Evolutionary conservation across 2,113 vertebrate genomes (phyloP), one percentile per base, ranked within the genome.

Genomic region (Girardinichthys multiradiatus): DNA sequence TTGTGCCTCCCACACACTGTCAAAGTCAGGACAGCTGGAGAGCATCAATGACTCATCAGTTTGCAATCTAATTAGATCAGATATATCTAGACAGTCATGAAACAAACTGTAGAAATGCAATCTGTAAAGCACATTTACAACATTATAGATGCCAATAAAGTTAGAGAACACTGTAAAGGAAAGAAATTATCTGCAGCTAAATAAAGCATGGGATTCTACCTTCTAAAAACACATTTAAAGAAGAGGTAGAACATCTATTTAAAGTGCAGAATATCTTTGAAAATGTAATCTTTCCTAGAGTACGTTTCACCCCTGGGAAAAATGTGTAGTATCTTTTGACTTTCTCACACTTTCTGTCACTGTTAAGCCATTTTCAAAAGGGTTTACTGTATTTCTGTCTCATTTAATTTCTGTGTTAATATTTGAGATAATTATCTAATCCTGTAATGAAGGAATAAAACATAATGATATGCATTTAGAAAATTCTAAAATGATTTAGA

Each of bases 21-120:
- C 60, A 70, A 59, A 54, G 76, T 59, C 64, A 78, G 67, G 71
- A 60, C 70, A n/a, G 63, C 48, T 61, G 19, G n/a, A 66, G 67
- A 71, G 74, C 29, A 68, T 69, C 76, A 70, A 74, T 82, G 85
- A 91, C 66, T 91, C 88, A 87, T 85, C 76, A 66, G 8, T 82
- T 80, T 83, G 13, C 24, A 4, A 17, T 57, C 30, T 33, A 79
- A 76, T 70, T 54, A 63, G 59, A 75, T 83, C 68, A 66, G 33
- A 72, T 15, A 17, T 9, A 4, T 45, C 14, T 29, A 70, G 62
- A 78, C 24, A 26, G 26, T 54, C 33, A 27, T 57, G 57, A 42
- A 70, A 54, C 48, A 54, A 8, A n/a, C 19, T 8, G 3, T 24
- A 54, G 9, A 54, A n/a, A 54, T 10, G 21, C 48, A 54, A 54